Conservation (phyloP, 2,113 vertebrate species). For the Corythornis vintsioides region DNA sequence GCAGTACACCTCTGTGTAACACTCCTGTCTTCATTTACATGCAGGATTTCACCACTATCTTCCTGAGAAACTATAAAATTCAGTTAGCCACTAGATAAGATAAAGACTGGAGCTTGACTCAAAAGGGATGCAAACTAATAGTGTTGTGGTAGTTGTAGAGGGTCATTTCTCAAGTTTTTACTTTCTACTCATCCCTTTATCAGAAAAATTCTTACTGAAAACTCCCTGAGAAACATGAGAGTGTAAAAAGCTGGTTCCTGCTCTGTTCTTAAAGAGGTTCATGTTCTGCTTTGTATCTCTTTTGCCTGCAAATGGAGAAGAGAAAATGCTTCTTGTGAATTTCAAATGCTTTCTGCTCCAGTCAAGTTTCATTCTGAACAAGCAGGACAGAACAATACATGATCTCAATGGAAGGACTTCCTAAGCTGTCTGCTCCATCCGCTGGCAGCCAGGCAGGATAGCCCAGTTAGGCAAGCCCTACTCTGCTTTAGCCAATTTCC, state of each 20-base stretch:
- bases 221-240: background rate
- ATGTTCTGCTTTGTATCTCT: background rate
- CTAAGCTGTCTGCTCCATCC: background rate
- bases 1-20: constrained; percentile 9
- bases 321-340: constrained; percentile 6
- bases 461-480: constrained; percentile 11
- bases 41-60: background rate
- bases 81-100: background rate
- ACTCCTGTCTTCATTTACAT: constrained; percentile 18
- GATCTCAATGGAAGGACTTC: constrained; percentile 27
- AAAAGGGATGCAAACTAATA: background rate
- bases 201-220: background rate
- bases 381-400: background rate
- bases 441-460: background rate
- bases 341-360: background rate
- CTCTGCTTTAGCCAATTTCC: background rate
- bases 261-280: background rate
- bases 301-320: constrained; percentile 51
- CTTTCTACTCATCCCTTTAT: background rate
- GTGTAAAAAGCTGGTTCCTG: background rate
- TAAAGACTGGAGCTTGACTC: constrained; percentile 9
- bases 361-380: constrained; percentile 42
- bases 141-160: background rate
- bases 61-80: constrained; percentile 20
- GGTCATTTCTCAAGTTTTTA: background rate